Conservation (phyloP, 2,797 vertebrate genomes). For the Sebastolobus alascanus region DNA sequence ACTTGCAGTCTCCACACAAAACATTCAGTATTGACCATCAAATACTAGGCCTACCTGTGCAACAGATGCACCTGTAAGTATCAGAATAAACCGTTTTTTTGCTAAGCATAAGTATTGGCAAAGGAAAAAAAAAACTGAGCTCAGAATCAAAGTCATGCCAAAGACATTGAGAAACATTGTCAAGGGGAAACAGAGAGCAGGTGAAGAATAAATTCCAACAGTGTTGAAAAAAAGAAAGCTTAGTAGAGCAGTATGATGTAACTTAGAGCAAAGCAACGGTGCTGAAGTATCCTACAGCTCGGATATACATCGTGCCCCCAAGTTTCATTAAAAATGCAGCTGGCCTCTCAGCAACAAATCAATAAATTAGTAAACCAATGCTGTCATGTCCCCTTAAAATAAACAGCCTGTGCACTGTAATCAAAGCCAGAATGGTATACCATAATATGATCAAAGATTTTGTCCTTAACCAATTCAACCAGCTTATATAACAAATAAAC, state of each 20-base stretch:
- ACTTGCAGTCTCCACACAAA: constrained; percentile 1
- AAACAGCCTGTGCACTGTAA: constrained; percentile 58
- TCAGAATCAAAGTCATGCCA: constrained; percentile 38
- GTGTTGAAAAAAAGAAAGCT: constrained; percentile 32
- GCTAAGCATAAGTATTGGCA: background rate
- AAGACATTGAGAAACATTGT: constrained; percentile 27
- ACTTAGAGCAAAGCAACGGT: constrained; percentile 42
- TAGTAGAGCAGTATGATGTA: constrained; percentile 29
- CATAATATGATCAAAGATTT: constrained; percentile 10
- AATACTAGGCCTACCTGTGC: background rate
- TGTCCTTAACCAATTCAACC: background rate
- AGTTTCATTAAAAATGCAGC: constrained; percentile 76
- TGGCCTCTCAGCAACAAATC: constrained; percentile 63
- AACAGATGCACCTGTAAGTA: constrained; percentile 8
- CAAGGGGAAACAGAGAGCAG: constrained; percentile 11
- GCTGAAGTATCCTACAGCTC: constrained; percentile 21
- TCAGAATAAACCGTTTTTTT: background rate
- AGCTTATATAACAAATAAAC: background rate
- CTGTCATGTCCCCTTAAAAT: constrained; percentile 46
- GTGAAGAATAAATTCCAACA: background rate
- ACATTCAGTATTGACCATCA: background rate
- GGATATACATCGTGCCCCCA: constrained; percentile 25
- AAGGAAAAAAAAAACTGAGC: constrained; percentile 1
- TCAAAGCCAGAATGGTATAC: constrained; percentile 44
- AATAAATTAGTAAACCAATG: constrained; percentile 74